Evolutionary conservation across 1,140 invertebrate species (phyloP).

Genomic region (Brachionus plicatilis): DNA sequence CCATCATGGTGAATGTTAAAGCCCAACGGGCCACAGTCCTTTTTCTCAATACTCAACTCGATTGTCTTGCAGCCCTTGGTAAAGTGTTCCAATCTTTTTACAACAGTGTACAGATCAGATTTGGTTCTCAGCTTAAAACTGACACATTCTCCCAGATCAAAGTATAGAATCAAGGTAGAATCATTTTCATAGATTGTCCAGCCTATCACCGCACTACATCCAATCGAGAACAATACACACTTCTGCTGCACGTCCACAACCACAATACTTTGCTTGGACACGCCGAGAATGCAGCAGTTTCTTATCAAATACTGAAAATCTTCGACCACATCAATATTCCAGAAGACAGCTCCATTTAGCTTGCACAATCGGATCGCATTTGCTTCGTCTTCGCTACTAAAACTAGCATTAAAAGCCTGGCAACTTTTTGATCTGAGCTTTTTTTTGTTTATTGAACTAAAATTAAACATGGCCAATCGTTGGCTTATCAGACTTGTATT

Average conservation of each 20-base stretch:
- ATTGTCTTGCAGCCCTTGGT: constrained; percentile 67
- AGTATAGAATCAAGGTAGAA: constrained; percentile 51
- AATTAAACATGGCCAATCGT: background rate
- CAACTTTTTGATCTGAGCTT: constrained; percentile 24
- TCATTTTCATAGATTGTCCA: constrained; percentile 66
- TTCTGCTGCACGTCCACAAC: constrained; percentile 73
- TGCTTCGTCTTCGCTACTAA: background rate
- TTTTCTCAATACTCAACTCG: constrained; percentile 70
- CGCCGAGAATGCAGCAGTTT: constrained; percentile 75
- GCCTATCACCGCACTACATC: constrained; percentile 75
- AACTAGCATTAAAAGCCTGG: constrained; percentile 31
- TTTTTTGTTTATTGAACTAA: constrained; percentile 26
- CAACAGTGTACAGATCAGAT: constrained; percentile 73
- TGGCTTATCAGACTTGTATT: background rate
- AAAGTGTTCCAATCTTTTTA: constrained; percentile 66
- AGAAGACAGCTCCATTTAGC: constrained; percentile 9
- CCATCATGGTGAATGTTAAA: constrained; percentile 94
- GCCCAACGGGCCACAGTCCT: constrained; percentile 76
- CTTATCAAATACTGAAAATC: constrained; percentile 63
- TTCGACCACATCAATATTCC: constrained; percentile 48
- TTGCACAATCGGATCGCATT: background rate
- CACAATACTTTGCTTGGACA: constrained; percentile 78
- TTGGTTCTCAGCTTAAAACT: constrained; percentile 35
- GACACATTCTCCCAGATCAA: constrained; percentile 4
- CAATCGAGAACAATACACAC: constrained; percentile 78